phyloP scores from a whole-genome alignment of 2,888 invertebrate species.

The Acholoe squamosa region DNA sequence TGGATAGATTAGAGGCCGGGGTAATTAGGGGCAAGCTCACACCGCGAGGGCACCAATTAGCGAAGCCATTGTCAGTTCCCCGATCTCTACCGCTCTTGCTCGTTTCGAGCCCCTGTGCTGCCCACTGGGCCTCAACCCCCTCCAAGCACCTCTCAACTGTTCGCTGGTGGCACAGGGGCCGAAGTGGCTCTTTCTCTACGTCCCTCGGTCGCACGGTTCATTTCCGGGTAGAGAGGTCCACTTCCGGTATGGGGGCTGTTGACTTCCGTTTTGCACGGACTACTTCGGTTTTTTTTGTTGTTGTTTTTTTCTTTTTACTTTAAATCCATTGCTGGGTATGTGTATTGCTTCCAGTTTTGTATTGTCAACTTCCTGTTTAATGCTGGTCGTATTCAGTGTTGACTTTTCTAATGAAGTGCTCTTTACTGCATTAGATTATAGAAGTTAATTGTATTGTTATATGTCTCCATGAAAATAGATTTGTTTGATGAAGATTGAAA shows the following conservation, averaged over 20 bases:
- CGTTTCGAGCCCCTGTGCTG: neutral
- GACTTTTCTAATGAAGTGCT: neutral
- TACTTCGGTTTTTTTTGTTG: neutral
- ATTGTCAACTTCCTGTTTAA: neutral
- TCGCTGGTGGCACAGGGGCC: neutral
- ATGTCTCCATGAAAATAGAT: too few relatives aligned
- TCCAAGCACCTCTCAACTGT: neutral
- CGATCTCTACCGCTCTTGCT: neutral
- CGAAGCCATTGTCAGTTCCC: constrained; percentile 9
- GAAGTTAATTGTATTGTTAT: too few relatives aligned
- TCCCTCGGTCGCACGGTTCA: neutral
- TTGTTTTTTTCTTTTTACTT: too few relatives aligned
- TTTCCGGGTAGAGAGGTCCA: neutral
- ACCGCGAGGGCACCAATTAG: constrained; percentile 34
- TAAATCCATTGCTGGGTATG: neutral
- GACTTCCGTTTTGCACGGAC: neutral
- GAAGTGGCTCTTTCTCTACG: neutral
- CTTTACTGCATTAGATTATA: too few relatives aligned
- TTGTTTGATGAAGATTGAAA: too few relatives aligned
- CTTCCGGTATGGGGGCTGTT: neutral
- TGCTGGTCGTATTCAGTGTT: neutral
- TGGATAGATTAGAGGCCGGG: constrained; percentile 37
- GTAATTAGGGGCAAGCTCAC: constrained; percentile 40
- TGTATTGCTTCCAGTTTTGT: neutral
- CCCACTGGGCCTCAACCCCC: neutral